These are phyloP conservation scores for Phasianus colchicus DNA, from an alignment of 2,113 vertebrate species.

Conservation along the genomic window DNA sequence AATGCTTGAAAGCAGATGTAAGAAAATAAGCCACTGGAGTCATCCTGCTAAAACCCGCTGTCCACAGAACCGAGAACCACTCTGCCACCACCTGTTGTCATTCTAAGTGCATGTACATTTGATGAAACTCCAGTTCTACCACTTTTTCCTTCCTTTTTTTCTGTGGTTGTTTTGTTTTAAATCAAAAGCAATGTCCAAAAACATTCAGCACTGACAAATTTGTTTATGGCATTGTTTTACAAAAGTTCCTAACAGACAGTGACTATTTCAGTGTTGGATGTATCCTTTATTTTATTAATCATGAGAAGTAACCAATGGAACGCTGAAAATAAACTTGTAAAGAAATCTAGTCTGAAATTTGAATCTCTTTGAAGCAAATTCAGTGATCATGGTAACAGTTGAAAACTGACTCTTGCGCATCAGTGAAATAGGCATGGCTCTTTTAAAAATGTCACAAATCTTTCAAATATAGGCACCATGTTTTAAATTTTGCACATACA, in stretches of 20 bases:
- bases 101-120: conserved; percentile 31
- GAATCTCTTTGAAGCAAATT: conserved; percentile 72
- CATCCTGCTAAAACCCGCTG: background rate
- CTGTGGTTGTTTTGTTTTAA: background rate
- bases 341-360: conserved; percentile 73
- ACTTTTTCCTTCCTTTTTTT: conserved; percentile 10
- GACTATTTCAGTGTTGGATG: conserved; percentile 79
- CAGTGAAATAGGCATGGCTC: conserved; percentile 71
- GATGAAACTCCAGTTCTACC: conserved; percentile 36
- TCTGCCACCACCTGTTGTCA: background rate
- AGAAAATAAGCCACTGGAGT: background rate
- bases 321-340: conserved; percentile 76
- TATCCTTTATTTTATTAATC: conserved; percentile 81
- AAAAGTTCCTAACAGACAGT: conserved; percentile 82
- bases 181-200: conserved; percentile 92
- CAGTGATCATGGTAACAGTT: conserved; percentile 68
- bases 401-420: conserved; percentile 67
- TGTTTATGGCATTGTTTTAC: conserved; percentile 80
- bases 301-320: conserved; percentile 76
- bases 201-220: conserved; percentile 84
- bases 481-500: conserved; percentile 83
- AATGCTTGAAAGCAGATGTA: background rate
- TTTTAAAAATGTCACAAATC: conserved; percentile 78
- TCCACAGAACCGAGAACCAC: background rate
- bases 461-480: conserved; percentile 86